A percentile compares a stretch with the other conserved stretches of the same genome.
These are phyloP conservation scores for Pocota personata DNA, from an alignment of 2,888 invertebrate genomes.

Conservation along the genomic window DNA sequence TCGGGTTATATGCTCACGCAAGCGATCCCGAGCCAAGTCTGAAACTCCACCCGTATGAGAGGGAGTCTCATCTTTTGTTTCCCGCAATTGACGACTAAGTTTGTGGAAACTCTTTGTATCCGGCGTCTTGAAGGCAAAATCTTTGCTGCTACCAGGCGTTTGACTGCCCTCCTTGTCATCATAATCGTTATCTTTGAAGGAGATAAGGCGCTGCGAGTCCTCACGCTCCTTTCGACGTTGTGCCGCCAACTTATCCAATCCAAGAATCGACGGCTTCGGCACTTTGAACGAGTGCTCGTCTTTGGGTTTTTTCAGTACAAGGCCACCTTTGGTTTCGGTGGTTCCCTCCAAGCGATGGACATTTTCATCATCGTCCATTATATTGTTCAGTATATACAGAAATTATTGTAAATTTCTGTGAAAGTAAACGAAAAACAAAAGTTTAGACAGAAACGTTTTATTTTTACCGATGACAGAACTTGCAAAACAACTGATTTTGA, in stretches of 20 bases:
- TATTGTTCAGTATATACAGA: neutral
- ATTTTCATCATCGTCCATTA: constrained; percentile 76
- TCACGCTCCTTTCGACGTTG: constrained; percentile 86
- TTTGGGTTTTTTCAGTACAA: constrained; percentile 87
- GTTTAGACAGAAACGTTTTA: constrained; percentile 54
- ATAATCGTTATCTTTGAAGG: constrained; percentile 85
- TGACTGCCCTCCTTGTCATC: constrained; percentile 80
- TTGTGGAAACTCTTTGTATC: constrained; percentile 80
- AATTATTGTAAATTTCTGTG: neutral
- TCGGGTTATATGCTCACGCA: constrained; percentile 87
- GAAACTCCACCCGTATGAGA: constrained; percentile 97
- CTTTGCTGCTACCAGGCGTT: constrained; percentile 75
- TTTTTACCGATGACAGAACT: constrained; percentile 68
- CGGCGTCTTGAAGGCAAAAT: constrained; percentile 81
- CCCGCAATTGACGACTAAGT: constrained; percentile 87
- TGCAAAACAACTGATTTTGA: constrained; percentile 68
- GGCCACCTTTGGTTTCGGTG: constrained; percentile 86
- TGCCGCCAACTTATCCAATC: constrained; percentile 93
- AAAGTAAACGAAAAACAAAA: neutral
- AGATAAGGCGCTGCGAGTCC: constrained; percentile 86
- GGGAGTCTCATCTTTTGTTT: constrained; percentile 93
- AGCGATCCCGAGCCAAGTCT: constrained; percentile 86
- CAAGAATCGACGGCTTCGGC: constrained; percentile 90
- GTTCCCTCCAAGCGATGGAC: constrained; percentile 90
- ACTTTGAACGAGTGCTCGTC: constrained; percentile 86